These are phyloP conservation scores for Rhimphoctona megacephalus DNA, from an alignment of 2,888 invertebrate genomes.

Conservation along the genomic window DNA sequence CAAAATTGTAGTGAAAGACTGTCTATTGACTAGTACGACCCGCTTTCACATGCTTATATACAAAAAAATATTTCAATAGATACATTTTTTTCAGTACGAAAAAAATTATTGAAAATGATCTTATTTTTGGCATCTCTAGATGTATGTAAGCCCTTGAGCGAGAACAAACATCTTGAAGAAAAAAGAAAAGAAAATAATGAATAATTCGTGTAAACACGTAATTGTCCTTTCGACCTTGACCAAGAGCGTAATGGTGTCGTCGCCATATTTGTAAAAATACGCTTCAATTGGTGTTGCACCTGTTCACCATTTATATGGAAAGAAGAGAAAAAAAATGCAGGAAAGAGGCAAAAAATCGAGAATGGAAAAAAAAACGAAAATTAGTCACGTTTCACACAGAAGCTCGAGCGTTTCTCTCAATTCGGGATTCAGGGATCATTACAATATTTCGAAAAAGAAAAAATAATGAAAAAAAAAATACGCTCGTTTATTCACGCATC, in stretches of 20 bases:
- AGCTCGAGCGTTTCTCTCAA: conserved; percentile 19
- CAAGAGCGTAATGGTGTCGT: not conserved
- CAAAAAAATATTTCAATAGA: no score
- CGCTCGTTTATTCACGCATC: conserved; percentile 27
- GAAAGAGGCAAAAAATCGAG: not conserved
- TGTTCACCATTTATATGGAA: conserved; percentile 63
- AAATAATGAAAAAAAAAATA: not conserved
- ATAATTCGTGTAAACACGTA: not conserved
- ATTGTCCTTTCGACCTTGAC: not conserved
- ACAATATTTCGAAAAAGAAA: conserved; percentile 1
- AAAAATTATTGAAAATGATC: no score
- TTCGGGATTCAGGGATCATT: conserved; percentile 36
- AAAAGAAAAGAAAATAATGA: not conserved
- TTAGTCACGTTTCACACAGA: not conserved
- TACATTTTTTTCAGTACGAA: no score
- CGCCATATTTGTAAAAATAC: conserved; percentile 7
- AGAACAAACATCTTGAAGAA: not conserved
- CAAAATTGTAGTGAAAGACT: no score
- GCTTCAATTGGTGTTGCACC: conserved; percentile 58
- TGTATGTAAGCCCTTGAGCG: no score
- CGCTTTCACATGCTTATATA: no score
- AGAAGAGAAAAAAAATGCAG: not conserved
- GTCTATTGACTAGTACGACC: no score
- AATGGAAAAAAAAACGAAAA: conserved; percentile 7
- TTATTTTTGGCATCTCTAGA: no score